Conservation (phyloP, 2,113 vertebrate species). For the Seriola quinqueradiata region DNA sequence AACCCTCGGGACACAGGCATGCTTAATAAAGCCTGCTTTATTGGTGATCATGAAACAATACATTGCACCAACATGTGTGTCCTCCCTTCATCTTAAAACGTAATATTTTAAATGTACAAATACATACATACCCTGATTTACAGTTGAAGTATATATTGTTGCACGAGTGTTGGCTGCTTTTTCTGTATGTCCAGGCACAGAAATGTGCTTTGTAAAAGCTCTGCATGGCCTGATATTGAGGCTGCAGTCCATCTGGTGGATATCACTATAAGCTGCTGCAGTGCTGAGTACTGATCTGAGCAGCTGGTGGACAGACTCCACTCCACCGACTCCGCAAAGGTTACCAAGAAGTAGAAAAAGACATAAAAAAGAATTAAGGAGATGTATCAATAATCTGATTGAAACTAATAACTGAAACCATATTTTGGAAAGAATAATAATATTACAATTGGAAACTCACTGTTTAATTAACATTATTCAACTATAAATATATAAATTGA, state of each 20-base stretch:
- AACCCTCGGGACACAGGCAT: slow-evolving; percentile 41
- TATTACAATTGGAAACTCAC: not conserved
- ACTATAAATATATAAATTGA: not conserved
- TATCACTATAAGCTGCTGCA: slow-evolving; percentile 33
- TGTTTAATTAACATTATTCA: slow-evolving; percentile 1
- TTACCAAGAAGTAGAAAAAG: not conserved
- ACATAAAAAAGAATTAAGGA: not conserved
- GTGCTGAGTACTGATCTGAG: slow-evolving; percentile 25
- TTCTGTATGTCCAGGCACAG: slow-evolving; percentile 13
- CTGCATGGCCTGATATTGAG: slow-evolving; percentile 17
- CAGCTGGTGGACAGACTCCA: slow-evolving; percentile 40
- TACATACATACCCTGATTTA: not conserved
- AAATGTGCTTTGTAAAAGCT: slow-evolving; percentile 5
- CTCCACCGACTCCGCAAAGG: slow-evolving; percentile 22
- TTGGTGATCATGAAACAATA: slow-evolving; percentile 29
- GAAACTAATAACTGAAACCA: not conserved
- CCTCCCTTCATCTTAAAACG: not conserved
- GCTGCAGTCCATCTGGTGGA: slow-evolving; percentile 56
- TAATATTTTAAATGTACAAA: slow-evolving; percentile 2
- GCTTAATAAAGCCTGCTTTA: slow-evolving; percentile 51
- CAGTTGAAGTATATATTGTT: not conserved
- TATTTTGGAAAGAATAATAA: not conserved
- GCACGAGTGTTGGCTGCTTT: not conserved
- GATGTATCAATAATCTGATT: not conserved
- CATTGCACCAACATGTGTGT: slow-evolving; percentile 16